Base-by-base conservation (phyloP, 2,888 invertebrate species). In the Pollenia griseotomentosa region DNA sequence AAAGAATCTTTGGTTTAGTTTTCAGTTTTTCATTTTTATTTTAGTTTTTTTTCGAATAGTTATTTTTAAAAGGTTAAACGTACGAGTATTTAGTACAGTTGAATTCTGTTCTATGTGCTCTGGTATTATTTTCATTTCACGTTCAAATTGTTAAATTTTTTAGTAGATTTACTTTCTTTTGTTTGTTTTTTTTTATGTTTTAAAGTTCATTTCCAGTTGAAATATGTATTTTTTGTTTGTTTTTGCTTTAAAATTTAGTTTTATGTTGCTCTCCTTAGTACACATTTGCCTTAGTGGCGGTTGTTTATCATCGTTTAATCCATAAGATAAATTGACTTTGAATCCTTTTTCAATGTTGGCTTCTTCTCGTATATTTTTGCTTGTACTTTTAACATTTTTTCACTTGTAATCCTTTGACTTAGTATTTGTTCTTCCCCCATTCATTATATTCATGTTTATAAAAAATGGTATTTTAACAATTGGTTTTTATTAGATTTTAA, bases 241-340 rank as follows among this genome's bases (percentile, higher is more conserved):
- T 80, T 55, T 14, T 51, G 10, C n/a, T 79, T 70, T 12, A 42
- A 48, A 16, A 8, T 82, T 59, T 42, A 65, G n/a, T 61, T 66
- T 73, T 33, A 51, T 8, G 14, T 68, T 70, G 46, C 40, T n/a
- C 2, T 61, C 42, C 51, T 19, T n/a, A 16, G 16, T 23, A 33
- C n/a, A 63, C 42, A 3, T 59, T 82, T 68, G 61, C 11, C 16
- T 53, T 68, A 33, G 79, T 77, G 78, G 84, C 78, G 66, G 61
- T 82, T 87, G 87, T 88, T 80, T 81, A 80, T 88, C 88, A 83
- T 86, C 83, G 87, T 87, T 89, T 88, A 87, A 88, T 85, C 88
- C 88, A 68, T 74, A 87, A 87, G 85, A 89, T 88, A 88, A 88
- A 88, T 88, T 88, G 86, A 88, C 89, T 88, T 81, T 80, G 80